Conservation (phyloP, 1,140 invertebrate species). For the Drosophila ercepeae region DNA sequence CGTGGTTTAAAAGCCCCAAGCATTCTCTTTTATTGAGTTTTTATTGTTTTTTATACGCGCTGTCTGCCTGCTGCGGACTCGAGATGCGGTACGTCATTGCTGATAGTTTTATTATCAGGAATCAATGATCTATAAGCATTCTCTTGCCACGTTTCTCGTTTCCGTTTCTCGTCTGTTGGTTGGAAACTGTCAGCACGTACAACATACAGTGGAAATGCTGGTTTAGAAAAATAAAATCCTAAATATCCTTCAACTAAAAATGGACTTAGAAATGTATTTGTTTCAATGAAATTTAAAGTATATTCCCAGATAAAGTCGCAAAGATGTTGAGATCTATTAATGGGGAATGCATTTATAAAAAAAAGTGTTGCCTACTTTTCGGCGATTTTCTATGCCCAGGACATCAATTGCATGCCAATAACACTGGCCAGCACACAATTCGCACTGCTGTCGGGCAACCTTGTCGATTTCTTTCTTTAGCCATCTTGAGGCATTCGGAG, state of each 20-base stretch:
- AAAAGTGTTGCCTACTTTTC: conserved; percentile 2
- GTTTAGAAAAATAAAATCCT: neutral
- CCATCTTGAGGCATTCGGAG: conserved; percentile 33
- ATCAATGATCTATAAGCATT: conserved; percentile 79
- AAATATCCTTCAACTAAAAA: neutral
- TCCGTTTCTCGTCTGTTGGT: conserved; percentile 26
- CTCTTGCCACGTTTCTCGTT: conserved; percentile 48
- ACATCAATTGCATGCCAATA: conserved; percentile 71
- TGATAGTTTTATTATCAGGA: conserved; percentile 80
- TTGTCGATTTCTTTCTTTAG: neutral
- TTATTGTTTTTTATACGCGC: conserved; percentile 78
- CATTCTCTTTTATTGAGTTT: conserved; percentile 80
- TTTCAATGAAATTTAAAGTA: neutral
- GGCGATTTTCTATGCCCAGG: conserved; percentile 34
- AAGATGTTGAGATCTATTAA: neutral
- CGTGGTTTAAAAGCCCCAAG: conserved; percentile 75
- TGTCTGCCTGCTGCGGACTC: conserved; percentile 28
- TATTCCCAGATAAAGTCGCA: neutral
- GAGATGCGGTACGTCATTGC: conserved; percentile 45
- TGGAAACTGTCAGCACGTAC: conserved; percentile 55
- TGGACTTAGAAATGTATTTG: neutral
- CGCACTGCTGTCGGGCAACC: conserved; percentile 48
- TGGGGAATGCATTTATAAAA: neutral
- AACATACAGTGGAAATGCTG: conserved; percentile 18
- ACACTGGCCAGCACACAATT: conserved; percentile 61